Conservation (phyloP, 2,888 invertebrate species). For the Colostygia pectinataria region DNA sequence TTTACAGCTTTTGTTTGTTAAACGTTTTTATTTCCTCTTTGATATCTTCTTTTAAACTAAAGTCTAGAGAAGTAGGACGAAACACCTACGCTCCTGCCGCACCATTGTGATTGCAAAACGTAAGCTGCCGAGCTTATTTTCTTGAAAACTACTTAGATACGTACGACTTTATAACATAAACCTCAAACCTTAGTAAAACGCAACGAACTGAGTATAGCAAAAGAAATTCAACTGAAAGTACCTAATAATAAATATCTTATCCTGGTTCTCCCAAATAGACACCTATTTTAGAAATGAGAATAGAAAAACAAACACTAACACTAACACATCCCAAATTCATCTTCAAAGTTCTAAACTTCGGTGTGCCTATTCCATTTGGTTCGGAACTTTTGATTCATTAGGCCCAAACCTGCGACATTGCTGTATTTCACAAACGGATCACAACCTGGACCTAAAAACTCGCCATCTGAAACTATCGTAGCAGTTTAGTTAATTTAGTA, state of each 20-base stretch:
- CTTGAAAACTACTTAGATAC: not conserved
- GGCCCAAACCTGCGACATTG: constrained; percentile 33
- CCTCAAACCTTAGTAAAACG: too few species aligned
- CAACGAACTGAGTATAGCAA: too few species aligned
- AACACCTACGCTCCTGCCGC: not conserved
- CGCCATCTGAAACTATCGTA: too few species aligned
- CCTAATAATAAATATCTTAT: too few species aligned
- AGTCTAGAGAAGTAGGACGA: not conserved
- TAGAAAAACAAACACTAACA: constrained; percentile 20
- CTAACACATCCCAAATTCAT: constrained; percentile 32
- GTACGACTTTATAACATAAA: too few species aligned
- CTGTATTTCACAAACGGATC: constrained; percentile 22
- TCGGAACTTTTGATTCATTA: constrained; percentile 65
- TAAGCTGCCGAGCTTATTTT: not conserved
- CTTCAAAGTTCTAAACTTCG: constrained; percentile 31
- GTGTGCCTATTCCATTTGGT: constrained; percentile 45
- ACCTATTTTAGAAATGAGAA: not conserved
- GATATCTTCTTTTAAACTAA: too few species aligned
- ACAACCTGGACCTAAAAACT: constrained; percentile 2
- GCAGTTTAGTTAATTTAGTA: too few species aligned
- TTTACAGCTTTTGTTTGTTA: constrained; percentile 7
- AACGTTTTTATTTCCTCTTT: constrained; percentile 1
- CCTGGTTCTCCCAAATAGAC: not conserved
- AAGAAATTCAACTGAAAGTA: too few species aligned
- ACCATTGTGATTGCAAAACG: not conserved